Percentiles rank a stretch among this genome's conserved stretches.
Conservation (phyloP, 53 echinoderm and acorn worm genomes). For the Holothuria scabra region DNA sequence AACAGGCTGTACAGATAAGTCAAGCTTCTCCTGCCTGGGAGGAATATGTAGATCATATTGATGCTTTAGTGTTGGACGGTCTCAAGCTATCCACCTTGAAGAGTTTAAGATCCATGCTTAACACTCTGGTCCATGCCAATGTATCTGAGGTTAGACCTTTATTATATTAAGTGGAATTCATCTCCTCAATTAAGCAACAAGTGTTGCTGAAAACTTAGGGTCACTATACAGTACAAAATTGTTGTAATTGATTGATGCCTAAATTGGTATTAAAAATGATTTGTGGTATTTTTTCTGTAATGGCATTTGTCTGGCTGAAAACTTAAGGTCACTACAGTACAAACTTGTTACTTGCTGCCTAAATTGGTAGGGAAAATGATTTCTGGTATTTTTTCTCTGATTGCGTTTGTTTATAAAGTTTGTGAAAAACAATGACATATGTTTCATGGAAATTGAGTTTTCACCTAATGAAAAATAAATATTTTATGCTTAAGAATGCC, state of each 20-base stretch:
- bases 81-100: slow-evolving; percentile 88
- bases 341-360: background rate
- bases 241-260: background rate
- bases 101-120: slow-evolving; percentile 88
- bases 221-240: background rate
- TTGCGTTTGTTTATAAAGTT: too few species aligned
- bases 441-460: too few species aligned
- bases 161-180: too few species aligned
- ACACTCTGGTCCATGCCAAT: slow-evolving; percentile 83
- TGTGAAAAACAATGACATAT: too few species aligned
- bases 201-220: background rate
- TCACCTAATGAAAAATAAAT: too few species aligned
- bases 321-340: background rate
- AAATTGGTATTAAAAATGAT: too few species aligned
- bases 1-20: slow-evolving; percentile 88
- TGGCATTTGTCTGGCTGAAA: background rate
- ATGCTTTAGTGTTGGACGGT: slow-evolving; percentile 94
- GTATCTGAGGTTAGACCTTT: slow-evolving; percentile 73
- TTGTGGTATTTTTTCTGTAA: too few species aligned
- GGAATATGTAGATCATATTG: slow-evolving; percentile 98
- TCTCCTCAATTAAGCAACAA: too few species aligned
- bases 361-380: too few species aligned
- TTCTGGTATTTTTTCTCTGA: too few species aligned
- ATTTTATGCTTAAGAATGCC: too few species aligned
- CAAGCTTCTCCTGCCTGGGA: slow-evolving; percentile 94